Percentiles rank a stretch among this genome's conserved stretches.
These are phyloP conservation scores for Bhutanitis thaidina DNA, from an alignment of 2,888 invertebrate genomes.

Conservation along the genomic window DNA sequence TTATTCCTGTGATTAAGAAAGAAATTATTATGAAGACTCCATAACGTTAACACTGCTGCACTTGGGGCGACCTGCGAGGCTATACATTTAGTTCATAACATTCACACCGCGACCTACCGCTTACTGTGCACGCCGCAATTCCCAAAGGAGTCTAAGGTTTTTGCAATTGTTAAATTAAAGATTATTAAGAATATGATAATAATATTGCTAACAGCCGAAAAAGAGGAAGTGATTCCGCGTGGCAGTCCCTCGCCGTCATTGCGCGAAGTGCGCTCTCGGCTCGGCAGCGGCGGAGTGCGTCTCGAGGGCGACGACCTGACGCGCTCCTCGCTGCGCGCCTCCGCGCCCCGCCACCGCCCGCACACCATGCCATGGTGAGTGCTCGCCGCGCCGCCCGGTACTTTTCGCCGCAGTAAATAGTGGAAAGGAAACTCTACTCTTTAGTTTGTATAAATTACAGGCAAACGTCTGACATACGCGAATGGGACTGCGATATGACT, in stretches of 20 bases:
- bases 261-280: conserved; percentile 80
- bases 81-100: too few species aligned
- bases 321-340: conserved; percentile 85
- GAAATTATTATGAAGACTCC: too few species aligned
- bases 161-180: too few species aligned
- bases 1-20: too few species aligned
- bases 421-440: too few species aligned
- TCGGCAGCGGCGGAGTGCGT: conserved; percentile 83
- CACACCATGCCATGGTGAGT: conserved; percentile 51
- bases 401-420: too few species aligned
- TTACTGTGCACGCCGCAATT: too few species aligned
- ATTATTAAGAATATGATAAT: too few species aligned
- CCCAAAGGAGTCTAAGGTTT: too few species aligned
- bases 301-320: conserved; percentile 85
- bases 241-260: conserved; percentile 81
- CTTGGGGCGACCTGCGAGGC: too few species aligned
- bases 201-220: conserved; percentile 74
- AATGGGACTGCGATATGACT: conserved; percentile 90
- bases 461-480: conserved; percentile 86
- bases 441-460: conserved; percentile 43
- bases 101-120: too few species aligned
- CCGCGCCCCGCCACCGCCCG: conserved; percentile 83
- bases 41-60: too few species aligned
- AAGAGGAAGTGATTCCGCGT: conserved; percentile 57
- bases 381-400: background rate